These are phyloP conservation scores for Cichladusa arquata DNA, from an alignment of 2,113 vertebrate genomes.

Conservation along the genomic window DNA sequence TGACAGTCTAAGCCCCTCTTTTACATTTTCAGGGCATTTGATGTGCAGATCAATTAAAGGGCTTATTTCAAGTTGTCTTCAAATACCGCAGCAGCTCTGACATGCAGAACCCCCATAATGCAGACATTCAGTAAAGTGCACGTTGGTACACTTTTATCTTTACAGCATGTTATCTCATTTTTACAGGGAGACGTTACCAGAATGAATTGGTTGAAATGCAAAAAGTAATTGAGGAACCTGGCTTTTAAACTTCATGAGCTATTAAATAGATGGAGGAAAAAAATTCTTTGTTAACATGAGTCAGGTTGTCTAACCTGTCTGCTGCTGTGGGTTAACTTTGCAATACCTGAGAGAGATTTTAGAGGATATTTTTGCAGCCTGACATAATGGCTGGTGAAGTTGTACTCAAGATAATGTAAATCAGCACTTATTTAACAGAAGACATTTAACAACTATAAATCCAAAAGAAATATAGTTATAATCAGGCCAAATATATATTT, in stretches of 20 bases:
- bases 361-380: not conserved
- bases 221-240: not conserved
- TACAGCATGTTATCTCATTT: conserved; percentile 27
- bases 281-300: not conserved
- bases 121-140: not conserved
- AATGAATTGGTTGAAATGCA: conserved; percentile 13
- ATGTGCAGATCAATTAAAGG: conserved; percentile 27
- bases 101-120: not conserved
- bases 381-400: not conserved
- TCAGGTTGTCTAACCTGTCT: not conserved
- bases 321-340: not conserved
- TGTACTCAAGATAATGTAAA: not conserved
- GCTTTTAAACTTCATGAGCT: conserved; percentile 12
- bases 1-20: not conserved
- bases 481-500: not conserved
- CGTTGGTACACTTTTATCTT: not conserved
- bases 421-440: not conserved
- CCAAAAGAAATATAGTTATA: not conserved
- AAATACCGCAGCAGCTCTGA: not conserved
- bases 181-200: not conserved
- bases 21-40: conserved; percentile 31
- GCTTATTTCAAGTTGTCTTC: not conserved
- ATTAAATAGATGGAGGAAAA: not conserved
- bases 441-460: not conserved
- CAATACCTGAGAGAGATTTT: not conserved